phyloP scores from a whole-genome alignment of 2,888 invertebrate genomes.

The Drosophila robusta region DNA sequence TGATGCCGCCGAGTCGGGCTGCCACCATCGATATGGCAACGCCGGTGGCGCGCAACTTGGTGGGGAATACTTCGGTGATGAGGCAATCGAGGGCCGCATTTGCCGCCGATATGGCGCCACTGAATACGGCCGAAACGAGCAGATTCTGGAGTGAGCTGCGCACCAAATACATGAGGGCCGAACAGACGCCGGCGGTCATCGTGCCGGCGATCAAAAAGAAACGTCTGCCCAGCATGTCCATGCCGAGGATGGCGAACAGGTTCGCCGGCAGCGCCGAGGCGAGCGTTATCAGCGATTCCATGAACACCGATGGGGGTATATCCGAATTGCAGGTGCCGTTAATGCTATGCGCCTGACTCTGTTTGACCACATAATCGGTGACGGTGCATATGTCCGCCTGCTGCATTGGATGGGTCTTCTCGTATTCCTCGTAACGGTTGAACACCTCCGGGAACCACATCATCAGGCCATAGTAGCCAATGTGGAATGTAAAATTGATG shows the following conservation, averaged over 20 bases:
- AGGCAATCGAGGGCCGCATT: constrained; percentile 96
- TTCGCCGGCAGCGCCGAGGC: constrained; percentile 95
- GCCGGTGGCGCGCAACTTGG: constrained; percentile 95
- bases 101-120: constrained; percentile 94
- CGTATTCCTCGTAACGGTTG: constrained; percentile 94
- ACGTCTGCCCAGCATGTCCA: constrained; percentile 94
- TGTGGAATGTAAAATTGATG: constrained; percentile 97
- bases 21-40: constrained; percentile 96
- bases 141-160: constrained; percentile 93
- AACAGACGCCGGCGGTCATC: constrained; percentile 92
- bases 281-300: constrained; percentile 94
- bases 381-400: constrained; percentile 90
- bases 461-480: constrained; percentile 98
- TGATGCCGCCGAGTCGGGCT: constrained; percentile 94
- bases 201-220: constrained; percentile 91
- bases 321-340: constrained; percentile 88
- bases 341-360: constrained; percentile 87
- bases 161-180: constrained; percentile 93
- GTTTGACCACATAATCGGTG: constrained; percentile 90
- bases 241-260: constrained; percentile 91
- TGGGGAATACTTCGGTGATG: constrained; percentile 96
- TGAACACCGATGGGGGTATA: constrained; percentile 92
- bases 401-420: constrained; percentile 88
- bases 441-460: constrained; percentile 99
- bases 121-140: constrained; percentile 93